Base-by-base conservation (phyloP, 2,113 vertebrate genomes). In the Cepphus grylle region DNA sequence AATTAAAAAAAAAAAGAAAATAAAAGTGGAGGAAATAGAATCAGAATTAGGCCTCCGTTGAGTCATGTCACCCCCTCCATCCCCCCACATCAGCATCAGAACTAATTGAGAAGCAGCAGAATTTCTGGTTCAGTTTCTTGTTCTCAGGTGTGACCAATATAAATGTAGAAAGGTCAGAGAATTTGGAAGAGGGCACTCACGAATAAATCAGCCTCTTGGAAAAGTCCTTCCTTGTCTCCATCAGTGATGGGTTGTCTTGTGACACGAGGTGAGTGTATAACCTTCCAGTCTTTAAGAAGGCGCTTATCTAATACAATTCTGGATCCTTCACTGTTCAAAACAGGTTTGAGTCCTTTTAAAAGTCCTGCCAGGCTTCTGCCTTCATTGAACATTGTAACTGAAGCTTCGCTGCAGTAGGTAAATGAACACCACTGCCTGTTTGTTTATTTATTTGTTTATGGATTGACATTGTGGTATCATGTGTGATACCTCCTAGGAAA, bases 11-110 rank as follows among this genome's bases (percentile, higher is more conserved):
- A 18, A 23, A 62, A 26, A 25, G 16, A 22, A 13, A 58, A 30
- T 11, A 55, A 22, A 23, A 22, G 15, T 62, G 38, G 40, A 65
- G 40, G 20, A 65, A 65, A 21, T 21, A 19, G 12, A 66, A 30
- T 43, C 29, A 66, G 29, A 66, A 66, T 32, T 43, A 67, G 40
- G 40, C 27, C 34, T 52, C 42, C 73, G 17, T 29, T 80, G 43
- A 67, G 7, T 82, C 1, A 0, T 1, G 2, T 61, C 53, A 56
- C 11, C 21, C 15, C 1, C 4, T 80, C 20, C 6, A 18, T 1
- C 4, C 4, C 12, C 29, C 17, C 45, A 50, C 4, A 47, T 72
- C 29, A 77, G 23, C 62, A 69, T 69, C 26, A 4, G 7, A 52
- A 56, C 10, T 67, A 63, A 58, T 4, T 74, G 45, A 67, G 58